These are phyloP conservation scores for Apteryx owenii DNA, from an alignment of 2,113 vertebrate species.

Conservation along the genomic window DNA sequence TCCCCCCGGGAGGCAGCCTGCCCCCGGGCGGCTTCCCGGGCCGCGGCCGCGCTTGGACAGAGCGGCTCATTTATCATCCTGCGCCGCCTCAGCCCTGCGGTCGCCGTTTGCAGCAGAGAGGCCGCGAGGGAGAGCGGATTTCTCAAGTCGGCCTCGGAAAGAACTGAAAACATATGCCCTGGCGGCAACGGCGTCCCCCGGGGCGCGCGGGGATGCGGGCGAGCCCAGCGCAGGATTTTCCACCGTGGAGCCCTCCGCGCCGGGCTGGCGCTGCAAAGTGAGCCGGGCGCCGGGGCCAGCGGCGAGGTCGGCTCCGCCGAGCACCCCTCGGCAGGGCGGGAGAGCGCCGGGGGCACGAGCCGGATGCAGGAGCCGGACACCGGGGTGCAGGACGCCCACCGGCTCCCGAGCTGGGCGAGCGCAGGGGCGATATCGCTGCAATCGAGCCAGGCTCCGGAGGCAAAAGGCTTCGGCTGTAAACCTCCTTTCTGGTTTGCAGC, in stretches of 20 bases:
- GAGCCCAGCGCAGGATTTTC: slow-evolving; percentile 52
- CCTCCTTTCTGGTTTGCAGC: neutral
- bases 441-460: neutral
- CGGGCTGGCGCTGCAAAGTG: neutral
- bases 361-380: too few species aligned
- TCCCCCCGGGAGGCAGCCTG: neutral
- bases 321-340: too few species aligned
- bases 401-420: too few species aligned
- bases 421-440: too few species aligned
- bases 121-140: slow-evolving; percentile 64
- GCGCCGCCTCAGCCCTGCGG: slow-evolving; percentile 42
- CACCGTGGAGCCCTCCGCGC: neutral
- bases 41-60: neutral
- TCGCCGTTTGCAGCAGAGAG: slow-evolving; percentile 63
- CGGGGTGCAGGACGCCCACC: too few species aligned
- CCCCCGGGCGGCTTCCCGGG: slow-evolving; percentile 5
- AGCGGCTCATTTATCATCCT: slow-evolving; percentile 69
- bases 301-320: too few species aligned
- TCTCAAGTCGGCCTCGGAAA: slow-evolving; percentile 58
- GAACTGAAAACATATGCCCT: slow-evolving; percentile 67
- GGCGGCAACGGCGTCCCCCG: slow-evolving; percentile 32
- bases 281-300: too few species aligned
- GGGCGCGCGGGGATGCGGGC: neutral
- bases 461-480: fast-evolving
- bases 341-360: too few species aligned